Evolutionary conservation across 2,888 invertebrate genomes (phyloP), one percentile per base, ranked within the genome.

Genomic region (Rhyacophila evoluta): DNA sequence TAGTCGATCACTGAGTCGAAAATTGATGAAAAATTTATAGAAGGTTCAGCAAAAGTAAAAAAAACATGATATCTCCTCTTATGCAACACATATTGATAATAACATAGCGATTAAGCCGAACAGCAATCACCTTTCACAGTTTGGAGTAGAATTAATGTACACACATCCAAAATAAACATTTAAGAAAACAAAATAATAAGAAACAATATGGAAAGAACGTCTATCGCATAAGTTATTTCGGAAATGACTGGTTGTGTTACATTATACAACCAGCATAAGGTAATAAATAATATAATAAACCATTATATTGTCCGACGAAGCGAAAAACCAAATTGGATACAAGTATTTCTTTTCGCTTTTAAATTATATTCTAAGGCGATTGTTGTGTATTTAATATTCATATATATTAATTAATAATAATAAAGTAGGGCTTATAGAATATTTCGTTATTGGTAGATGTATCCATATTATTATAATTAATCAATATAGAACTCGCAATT

Each of bases 251-350:
- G 77, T 77, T 77, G 77, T 77, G 77, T 73, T 77, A 73, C 77
- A 73, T 28, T 77, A 69, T 73, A 77, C 73, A 73, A 55, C 77
- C 77, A 71, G 77, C 69, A 77, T 73, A 77, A 69, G 77, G 77
- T 19, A 77, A 77, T 77, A 77, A 77, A 77, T 77, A 77, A 77
- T 77, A 77, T 73, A 77, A 77, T 77, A 77, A 73, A 77, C 77
- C 74, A 79, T 79, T 79, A 79, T 73, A 77, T 77, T 74, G 79
- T 74, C 77, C 79, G 74, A 77, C 79, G 76, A 77, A 79, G 76
- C 79, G 79, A 79, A 79, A 76, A 79, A 77, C 69, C 73, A 77
- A 77, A 77, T 77, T 77, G 77, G 73, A 77, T 77, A 77, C 73
- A 77, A 72, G 68, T 77, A 72, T 77, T 77, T 77, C 77, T 37